Base-by-base conservation (phyloP, 2,797 vertebrate genomes). In the Enteromius radiatus region DNA sequence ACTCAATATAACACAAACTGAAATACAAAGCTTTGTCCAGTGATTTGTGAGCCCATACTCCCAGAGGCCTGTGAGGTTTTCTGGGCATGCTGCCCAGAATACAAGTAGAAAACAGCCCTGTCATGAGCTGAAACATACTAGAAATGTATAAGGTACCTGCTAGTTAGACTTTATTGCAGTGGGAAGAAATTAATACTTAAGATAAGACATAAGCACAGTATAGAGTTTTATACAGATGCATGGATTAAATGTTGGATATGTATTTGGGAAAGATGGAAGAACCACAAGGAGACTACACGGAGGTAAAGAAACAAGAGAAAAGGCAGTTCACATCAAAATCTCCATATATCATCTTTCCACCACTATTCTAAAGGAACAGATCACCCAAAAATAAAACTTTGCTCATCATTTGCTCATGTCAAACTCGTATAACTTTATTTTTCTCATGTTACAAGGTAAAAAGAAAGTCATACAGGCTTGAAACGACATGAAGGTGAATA, bases 251-350 rank as follows among this genome's bases (percentile, higher is more conserved):
- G 28, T 47, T 56, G 3, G 2, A 43, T 31, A 70, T 45, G 28
- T 15, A 21, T 49, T 17, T 54, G 1, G 3, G n/a, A 41, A 43
- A 31, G 4, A 33, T 9, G 15, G 0, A 71, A 31, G 5, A 73
- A 52, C 26, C 45, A 52, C n/a, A 64, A n/a, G 3, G 6, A 67
- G 0, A 68, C 47, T 19, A 11, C 12, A 21, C 5, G 3, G 26
- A 88, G 82, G 49, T 86, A 83, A 76, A 70, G 81, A 78, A 77
- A 52, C 78, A 79, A 89, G 88, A 91, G 45, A 10, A 73, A 23
- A 47, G 43, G 43, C 3, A 23, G 19, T 9, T 54, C 47, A 74
- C 0, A 19, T 74, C 28, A 15, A 12, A 21, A 52, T 14, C 28
- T 21, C 10, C 31, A 36, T 49, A 23, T 56, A 54, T 52, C 47